phyloP scores from a whole-genome alignment of 2,113 vertebrate species.

The Riparia riparia region DNA sequence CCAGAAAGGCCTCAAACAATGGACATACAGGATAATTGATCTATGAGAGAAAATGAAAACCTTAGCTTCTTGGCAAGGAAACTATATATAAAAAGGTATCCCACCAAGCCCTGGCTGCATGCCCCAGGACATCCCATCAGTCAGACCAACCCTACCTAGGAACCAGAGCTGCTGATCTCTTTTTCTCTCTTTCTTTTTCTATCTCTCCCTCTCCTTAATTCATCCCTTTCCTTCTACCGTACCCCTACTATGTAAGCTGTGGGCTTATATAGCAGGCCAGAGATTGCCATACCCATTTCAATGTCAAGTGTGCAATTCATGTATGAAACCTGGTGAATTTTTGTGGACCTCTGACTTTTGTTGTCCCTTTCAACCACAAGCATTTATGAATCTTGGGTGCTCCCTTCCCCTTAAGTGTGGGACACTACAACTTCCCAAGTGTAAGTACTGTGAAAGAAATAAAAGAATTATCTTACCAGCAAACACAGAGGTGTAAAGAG shows the following conservation, averaged over 20 bases:
- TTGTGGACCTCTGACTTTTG: not conserved
- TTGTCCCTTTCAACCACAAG: not conserved
- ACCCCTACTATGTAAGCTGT: not conserved
- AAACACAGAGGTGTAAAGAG: not conserved
- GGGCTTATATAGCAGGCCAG: not conserved
- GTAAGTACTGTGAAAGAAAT: not conserved
- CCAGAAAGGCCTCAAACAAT: not conserved
- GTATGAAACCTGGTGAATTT: not conserved
- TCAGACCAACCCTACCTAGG: not conserved
- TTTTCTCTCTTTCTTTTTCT: not conserved
- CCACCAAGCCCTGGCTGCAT: not conserved
- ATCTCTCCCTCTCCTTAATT: not conserved
- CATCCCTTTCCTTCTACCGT: not conserved
- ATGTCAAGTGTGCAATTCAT: not conserved
- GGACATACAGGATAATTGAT: not conserved
- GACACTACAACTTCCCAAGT: not conserved
- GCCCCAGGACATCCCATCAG: not conserved
- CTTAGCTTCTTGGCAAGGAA: not conserved
- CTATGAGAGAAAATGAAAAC: not conserved
- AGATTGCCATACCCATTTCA: not conserved
- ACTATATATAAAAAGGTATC: not conserved
- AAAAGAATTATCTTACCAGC: not conserved
- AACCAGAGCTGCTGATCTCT: not conserved
- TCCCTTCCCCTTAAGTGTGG: not conserved
- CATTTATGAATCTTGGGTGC: not conserved